Conservation (phyloP, 2,797 vertebrate species). For the Tolypeutes matacus region DNA sequence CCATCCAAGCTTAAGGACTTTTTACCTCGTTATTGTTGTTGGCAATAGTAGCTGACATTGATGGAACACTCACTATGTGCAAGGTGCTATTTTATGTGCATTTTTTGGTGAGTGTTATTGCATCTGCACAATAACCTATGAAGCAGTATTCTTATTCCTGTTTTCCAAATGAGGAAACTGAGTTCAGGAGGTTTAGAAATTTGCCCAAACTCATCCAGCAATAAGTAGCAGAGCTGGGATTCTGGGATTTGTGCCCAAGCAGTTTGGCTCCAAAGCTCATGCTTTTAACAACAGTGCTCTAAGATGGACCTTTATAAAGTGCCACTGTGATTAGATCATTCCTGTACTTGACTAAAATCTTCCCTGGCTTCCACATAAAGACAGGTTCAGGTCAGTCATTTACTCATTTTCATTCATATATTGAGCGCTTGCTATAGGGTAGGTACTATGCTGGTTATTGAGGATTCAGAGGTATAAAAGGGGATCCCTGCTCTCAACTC, state of each 20-base stretch:
- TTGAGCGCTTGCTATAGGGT: slow-evolving; percentile 31
- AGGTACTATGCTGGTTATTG: neutral
- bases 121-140: slow-evolving; percentile 1
- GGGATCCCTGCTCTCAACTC: neutral
- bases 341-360: slow-evolving; percentile 33
- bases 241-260: slow-evolving; percentile 34
- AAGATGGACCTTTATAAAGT: slow-evolving; percentile 63
- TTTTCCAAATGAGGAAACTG: slow-evolving; percentile 61
- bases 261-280: slow-evolving; percentile 57
- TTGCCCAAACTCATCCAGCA: slow-evolving; percentile 35
- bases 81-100: slow-evolving; percentile 16
- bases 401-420: slow-evolving; percentile 45
- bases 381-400: slow-evolving; percentile 45
- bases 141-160: neutral
- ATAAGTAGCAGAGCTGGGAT: slow-evolving; percentile 46
- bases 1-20: slow-evolving; percentile 34
- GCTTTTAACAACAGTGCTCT: slow-evolving; percentile 59
- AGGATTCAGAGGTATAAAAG: slow-evolving; percentile 21
- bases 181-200: slow-evolving; percentile 57
- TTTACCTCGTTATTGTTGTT: slow-evolving; percentile 24
- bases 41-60: slow-evolving; percentile 8
- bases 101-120: neutral
- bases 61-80: neutral
- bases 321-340: slow-evolving; percentile 56
- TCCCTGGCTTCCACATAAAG: slow-evolving; percentile 50